A percentile compares a stretch with the other conserved stretches of the same genome.
Evolutionary conservation across 2,888 invertebrate genomes (phyloP).

Genomic region (Orthonychiurus folsomi): DNA sequence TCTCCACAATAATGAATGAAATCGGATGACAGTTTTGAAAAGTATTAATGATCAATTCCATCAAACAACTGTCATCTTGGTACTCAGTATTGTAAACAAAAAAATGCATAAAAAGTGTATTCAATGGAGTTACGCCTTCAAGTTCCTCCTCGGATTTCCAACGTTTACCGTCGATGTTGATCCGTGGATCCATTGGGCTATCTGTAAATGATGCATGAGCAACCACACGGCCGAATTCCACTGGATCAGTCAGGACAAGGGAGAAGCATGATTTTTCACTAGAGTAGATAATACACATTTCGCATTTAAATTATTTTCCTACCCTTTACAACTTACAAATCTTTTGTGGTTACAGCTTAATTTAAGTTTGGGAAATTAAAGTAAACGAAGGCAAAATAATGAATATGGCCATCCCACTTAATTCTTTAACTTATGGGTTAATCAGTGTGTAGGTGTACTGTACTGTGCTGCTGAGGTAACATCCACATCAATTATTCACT

Average conservation of each 20-base stretch:
- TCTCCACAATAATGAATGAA: conserved; percentile 28
- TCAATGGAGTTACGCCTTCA: conserved; percentile 48
- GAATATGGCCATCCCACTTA: background rate
- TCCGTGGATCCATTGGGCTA: conserved; percentile 21
- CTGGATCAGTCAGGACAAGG: conserved; percentile 26
- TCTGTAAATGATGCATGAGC: conserved; percentile 35
- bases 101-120: conserved; percentile 55
- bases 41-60: conserved; percentile 24
- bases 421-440: background rate
- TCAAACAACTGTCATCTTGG: conserved; percentile 20
- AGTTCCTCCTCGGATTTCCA: conserved; percentile 35
- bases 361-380: background rate
- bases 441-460: conserved; percentile 11
- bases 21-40: conserved; percentile 26
- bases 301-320: background rate
- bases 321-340: background rate
- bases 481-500: conserved; percentile 1
- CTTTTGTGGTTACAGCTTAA: conserved; percentile 4
- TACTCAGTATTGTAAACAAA: conserved; percentile 46
- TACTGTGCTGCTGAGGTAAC: too few species aligned
- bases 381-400: background rate
- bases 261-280: conserved; percentile 37
- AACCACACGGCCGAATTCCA: conserved; percentile 22
- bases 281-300: background rate
- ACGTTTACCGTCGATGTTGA: conserved; percentile 26